Conservation (phyloP, 2,797 vertebrate species). For the Lacerta agilis region DNA sequence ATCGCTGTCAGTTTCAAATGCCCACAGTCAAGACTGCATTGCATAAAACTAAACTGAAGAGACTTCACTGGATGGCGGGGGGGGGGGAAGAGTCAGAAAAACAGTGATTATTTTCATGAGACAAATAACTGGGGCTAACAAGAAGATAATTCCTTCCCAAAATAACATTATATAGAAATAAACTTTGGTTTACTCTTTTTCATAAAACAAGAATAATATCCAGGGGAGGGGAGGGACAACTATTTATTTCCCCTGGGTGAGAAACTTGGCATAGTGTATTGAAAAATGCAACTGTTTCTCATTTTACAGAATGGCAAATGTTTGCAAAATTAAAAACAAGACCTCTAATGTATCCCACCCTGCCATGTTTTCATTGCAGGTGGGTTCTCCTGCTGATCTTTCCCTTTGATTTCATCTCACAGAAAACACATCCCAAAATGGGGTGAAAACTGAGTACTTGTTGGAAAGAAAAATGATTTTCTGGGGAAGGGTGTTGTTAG, state of each 20-base stretch:
- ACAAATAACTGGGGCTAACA: neutral
- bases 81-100: neutral
- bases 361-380: conserved; percentile 8
- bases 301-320: neutral
- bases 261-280: neutral
- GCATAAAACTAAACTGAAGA: neutral
- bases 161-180: neutral
- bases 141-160: neutral
- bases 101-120: neutral
- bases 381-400: conserved; percentile 12
- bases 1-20: neutral
- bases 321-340: conserved; percentile 27
- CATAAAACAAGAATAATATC: conserved; percentile 10
- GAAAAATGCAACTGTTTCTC: neutral
- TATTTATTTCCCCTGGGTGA: neutral
- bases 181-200: conserved; percentile 15
- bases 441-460: neutral
- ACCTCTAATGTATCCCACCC: neutral
- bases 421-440: conserved; percentile 11
- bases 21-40: neutral
- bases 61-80: neutral
- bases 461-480: conserved; percentile 28
- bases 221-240: too few relatives aligned
- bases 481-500: neutral
- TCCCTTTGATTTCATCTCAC: conserved; percentile 8